These are phyloP conservation scores for Cremastinae sp. DNA, from an alignment of 2,888 invertebrate genomes.

Conservation along the genomic window DNA sequence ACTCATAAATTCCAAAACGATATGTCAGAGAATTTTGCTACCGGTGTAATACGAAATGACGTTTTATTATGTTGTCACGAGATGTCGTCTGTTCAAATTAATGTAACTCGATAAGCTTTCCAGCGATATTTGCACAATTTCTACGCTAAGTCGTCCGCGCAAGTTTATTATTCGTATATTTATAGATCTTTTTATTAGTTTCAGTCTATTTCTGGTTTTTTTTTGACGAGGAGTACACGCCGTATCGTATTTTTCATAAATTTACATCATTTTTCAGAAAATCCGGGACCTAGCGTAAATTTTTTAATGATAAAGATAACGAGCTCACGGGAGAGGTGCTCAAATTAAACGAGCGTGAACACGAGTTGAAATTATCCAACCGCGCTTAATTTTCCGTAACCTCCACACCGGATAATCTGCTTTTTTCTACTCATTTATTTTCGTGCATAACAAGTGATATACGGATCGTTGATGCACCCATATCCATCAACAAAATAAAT, in stretches of 20 bases:
- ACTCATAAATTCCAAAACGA: conserved; percentile 1
- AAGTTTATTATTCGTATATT: too few species aligned
- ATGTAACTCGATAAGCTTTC: background rate
- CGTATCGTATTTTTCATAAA: too few species aligned
- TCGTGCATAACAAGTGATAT: conserved; percentile 24
- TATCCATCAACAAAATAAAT: background rate
- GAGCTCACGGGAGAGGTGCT: too few species aligned
- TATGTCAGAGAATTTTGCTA: conserved; percentile 7
- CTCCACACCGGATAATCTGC: conserved; percentile 11
- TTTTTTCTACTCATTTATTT: conserved; percentile 42
- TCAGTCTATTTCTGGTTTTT: too few species aligned
- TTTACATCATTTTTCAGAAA: too few species aligned
- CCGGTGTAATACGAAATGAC: conserved; percentile 1
- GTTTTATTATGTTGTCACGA: conserved; percentile 3
- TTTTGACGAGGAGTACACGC: too few species aligned
- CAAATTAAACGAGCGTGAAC: conserved; percentile 30
- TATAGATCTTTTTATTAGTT: too few species aligned
- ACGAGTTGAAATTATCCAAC: conserved; percentile 32
- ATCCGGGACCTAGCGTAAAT: too few species aligned
- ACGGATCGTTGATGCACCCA: conserved; percentile 35
- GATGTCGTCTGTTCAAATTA: background rate
- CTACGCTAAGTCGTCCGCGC: too few species aligned
- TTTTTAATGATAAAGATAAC: too few species aligned
- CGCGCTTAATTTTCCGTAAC: conserved; percentile 42
- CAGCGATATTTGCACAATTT: too few species aligned